Evolutionary conservation across 2,113 vertebrate species (phyloP).

Genomic region (Stercorarius parasiticus): DNA sequence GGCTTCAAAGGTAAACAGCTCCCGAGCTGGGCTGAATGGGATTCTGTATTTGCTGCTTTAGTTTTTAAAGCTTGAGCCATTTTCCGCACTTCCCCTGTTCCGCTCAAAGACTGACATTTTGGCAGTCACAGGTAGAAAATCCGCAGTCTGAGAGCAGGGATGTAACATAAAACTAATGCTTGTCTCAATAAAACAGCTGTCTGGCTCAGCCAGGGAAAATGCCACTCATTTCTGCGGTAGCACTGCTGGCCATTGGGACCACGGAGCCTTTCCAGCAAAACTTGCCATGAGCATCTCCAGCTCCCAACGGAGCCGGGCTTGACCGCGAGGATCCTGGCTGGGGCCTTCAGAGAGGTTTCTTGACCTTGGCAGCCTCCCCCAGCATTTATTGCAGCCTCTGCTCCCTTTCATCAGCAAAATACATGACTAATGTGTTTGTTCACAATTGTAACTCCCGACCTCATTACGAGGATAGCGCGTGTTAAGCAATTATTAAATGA

Average conservation of each 20-base stretch:
- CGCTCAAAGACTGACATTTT: not conserved
- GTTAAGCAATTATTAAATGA: not conserved
- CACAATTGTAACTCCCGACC: not conserved
- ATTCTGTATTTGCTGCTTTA: not conserved
- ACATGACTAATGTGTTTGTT: not conserved
- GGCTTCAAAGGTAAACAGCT: not conserved
- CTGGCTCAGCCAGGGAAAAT: not conserved
- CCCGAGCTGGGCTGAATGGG: not conserved
- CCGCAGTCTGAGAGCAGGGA: not conserved
- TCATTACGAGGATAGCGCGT: fast-evolving
- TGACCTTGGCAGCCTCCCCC: not conserved
- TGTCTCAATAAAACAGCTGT: not conserved
- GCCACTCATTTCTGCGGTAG: not conserved
- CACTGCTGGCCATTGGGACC: not conserved
- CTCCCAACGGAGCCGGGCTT: not conserved
- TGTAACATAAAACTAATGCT: not conserved
- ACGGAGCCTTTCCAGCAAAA: not conserved
- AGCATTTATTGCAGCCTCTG: not conserved
- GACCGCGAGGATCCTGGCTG: not conserved
- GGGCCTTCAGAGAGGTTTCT: not conserved
- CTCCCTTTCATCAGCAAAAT: not conserved
- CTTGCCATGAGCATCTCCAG: not conserved
- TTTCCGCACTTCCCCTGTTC: not conserved
- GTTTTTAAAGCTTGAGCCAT: not conserved
- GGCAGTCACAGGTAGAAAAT: not conserved